A percentile compares a stretch with the other conserved stretches of the same genome.
phyloP scores from a whole-genome alignment of 2,797 vertebrate genomes.

The Chelidonichthys spinosus region DNA sequence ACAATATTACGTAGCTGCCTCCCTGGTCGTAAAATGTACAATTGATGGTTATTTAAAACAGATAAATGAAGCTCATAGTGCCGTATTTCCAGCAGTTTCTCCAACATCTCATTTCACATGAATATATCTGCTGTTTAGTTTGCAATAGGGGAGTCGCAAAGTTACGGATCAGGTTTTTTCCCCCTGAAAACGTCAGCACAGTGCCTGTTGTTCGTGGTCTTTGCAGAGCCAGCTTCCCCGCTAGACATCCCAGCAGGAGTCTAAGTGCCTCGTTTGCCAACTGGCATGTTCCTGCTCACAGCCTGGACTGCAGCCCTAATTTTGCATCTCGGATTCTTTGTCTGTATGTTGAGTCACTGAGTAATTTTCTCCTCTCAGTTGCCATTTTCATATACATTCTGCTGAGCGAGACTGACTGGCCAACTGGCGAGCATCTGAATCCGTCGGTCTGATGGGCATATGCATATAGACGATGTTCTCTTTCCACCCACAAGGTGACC shows the following conservation, averaged over 20 bases:
- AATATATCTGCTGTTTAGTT: constrained; percentile 36
- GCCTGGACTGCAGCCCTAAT: constrained; percentile 65
- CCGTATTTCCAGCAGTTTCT: neutral
- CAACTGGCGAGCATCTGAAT: constrained; percentile 55
- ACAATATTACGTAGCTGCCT: too few species aligned
- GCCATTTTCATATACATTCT: constrained; percentile 59
- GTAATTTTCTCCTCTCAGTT: constrained; percentile 62
- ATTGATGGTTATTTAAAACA: neutral
- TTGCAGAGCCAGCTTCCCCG: constrained; percentile 51
- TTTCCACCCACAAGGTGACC: constrained; percentile 59
- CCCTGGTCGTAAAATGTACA: neutral
- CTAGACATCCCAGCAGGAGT: constrained; percentile 62
- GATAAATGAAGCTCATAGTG: neutral
- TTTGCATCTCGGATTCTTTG: constrained; percentile 65
- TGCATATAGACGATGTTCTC: constrained; percentile 62
- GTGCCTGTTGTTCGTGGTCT: constrained; percentile 52
- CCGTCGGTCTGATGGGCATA: constrained; percentile 52
- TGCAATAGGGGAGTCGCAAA: constrained; percentile 9
- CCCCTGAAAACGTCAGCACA: constrained; percentile 38
- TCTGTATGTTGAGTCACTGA: constrained; percentile 56
- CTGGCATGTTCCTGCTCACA: constrained; percentile 66
- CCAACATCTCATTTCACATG: constrained; percentile 30
- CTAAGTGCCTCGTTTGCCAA: constrained; percentile 65
- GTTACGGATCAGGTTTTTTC: constrained; percentile 49
- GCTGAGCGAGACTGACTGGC: constrained; percentile 57